Evolutionary conservation across 2,113 vertebrate species (phyloP).

Genomic region (Anoplopoma fimbria): DNA sequence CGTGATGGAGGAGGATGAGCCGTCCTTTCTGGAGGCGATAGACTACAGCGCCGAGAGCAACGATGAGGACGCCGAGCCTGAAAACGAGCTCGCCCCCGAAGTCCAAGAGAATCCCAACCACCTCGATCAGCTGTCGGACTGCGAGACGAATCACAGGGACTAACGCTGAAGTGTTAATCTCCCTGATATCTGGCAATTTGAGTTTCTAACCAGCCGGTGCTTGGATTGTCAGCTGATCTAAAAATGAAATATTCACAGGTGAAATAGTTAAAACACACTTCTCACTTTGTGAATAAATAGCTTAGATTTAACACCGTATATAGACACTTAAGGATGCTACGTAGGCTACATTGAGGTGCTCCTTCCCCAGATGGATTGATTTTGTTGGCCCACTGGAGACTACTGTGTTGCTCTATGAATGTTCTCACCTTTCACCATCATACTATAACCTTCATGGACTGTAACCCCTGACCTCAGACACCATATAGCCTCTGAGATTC

Average conservation of each 20-base stretch:
- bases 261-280: slow-evolving; percentile 22
- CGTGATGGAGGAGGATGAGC: slow-evolving; percentile 96
- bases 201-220: slow-evolving; percentile 24
- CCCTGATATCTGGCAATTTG: background rate
- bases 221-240: slow-evolving; percentile 16
- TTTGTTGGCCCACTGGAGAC: background rate
- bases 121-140: slow-evolving; percentile 88
- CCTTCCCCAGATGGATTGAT: slow-evolving; percentile 2
- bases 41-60: slow-evolving; percentile 99
- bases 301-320: slow-evolving; percentile 39
- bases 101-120: slow-evolving; percentile 77
- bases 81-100: slow-evolving; percentile 78
- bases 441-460: slow-evolving; percentile 31
- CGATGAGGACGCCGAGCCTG: slow-evolving; percentile 89
- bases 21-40: slow-evolving; percentile 94
- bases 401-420: slow-evolving; percentile 52
- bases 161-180: slow-evolving; percentile 20
- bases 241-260: slow-evolving; percentile 3
- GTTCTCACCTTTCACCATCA: slow-evolving; percentile 48
- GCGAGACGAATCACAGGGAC: slow-evolving; percentile 84
- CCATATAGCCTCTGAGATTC: slow-evolving; percentile 67
- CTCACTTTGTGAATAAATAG: slow-evolving; percentile 33
- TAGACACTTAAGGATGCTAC: slow-evolving; percentile 15
- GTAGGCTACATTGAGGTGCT: slow-evolving; percentile 14
- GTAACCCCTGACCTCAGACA: slow-evolving; percentile 68